These are phyloP conservation scores for Oreonectes daqikongensis DNA, from an alignment of 2,797 vertebrate species.

Conservation along the genomic window DNA sequence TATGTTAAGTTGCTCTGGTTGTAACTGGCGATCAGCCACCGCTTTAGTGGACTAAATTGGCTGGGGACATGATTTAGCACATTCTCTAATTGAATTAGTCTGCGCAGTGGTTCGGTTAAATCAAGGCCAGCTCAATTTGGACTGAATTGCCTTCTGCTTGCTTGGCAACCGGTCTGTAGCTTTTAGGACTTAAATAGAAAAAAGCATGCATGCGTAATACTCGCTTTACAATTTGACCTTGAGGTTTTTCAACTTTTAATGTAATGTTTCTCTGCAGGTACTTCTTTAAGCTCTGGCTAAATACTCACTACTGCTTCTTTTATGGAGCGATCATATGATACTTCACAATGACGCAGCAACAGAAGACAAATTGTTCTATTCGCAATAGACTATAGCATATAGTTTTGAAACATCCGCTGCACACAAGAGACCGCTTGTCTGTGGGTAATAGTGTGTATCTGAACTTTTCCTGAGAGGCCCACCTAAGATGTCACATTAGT, in stretches of 20 bases:
- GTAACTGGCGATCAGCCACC: constrained; percentile 9
- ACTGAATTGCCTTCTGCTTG: constrained; percentile 58
- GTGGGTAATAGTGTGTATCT: constrained; percentile 44
- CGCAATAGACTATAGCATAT: neutral
- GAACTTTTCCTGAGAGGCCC: constrained; percentile 32
- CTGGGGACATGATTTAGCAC: constrained; percentile 47
- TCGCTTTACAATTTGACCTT: constrained; percentile 5
- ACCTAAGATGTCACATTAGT: constrained; percentile 30
- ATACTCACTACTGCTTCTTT: constrained; percentile 15
- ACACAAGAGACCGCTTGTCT: constrained; percentile 32
- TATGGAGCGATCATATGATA: constrained; percentile 16
- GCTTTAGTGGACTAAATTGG: constrained; percentile 35
- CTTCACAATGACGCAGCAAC: constrained; percentile 14
- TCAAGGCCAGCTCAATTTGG: constrained; percentile 59
- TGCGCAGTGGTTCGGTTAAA: constrained; percentile 62
- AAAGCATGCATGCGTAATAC: neutral
- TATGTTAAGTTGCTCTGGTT: constrained; percentile 11
- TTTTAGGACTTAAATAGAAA: constrained; percentile 30
- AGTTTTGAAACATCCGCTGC: neutral
- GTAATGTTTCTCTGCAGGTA: neutral
- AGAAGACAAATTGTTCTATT: constrained; percentile 29
- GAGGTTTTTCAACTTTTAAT: neutral
- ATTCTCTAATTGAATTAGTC: constrained; percentile 63
- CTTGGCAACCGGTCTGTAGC: constrained; percentile 42
- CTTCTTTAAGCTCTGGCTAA: neutral